Evolutionary conservation across 37 sponge, comb jelly and placozoan genomes (phyloP).

Genomic region (Crambe crambe): DNA sequence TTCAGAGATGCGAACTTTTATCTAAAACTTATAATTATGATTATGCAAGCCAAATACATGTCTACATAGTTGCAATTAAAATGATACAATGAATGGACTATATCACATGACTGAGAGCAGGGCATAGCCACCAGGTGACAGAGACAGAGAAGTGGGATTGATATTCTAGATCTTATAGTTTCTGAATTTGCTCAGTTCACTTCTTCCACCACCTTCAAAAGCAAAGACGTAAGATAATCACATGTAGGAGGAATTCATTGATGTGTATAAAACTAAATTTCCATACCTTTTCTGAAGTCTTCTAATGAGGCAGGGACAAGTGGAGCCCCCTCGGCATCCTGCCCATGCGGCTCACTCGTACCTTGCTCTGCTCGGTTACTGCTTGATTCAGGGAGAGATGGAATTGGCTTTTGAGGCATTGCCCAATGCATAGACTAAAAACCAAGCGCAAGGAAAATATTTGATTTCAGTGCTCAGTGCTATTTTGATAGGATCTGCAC

Average conservation of each 20-base stretch:
- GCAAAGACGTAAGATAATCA: not conserved
- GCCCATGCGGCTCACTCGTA: not conserved
- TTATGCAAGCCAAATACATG: no score
- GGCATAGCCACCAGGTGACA: not conserved
- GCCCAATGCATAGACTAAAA: constrained; percentile 35
- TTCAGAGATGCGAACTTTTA: not conserved
- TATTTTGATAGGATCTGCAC: not conserved
- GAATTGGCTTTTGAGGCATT: not conserved
- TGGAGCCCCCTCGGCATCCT: not conserved
- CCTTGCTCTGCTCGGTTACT: not conserved
- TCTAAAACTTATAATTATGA: no score
- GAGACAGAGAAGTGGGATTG: no score
- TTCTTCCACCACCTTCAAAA: not conserved
- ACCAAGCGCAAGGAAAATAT: not conserved
- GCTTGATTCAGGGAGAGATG: not conserved
- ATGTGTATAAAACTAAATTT: not conserved
- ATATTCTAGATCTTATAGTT: not conserved
- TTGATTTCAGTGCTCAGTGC: not conserved
- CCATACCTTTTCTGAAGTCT: constrained; percentile 27
- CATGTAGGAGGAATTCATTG: not conserved
- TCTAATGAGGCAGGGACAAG: not conserved
- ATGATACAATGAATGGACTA: not conserved
- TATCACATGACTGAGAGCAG: not conserved
- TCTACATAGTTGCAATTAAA: no score
- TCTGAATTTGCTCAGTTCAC: not conserved